Evolutionary conservation across 2,113 vertebrate species (phyloP).

Genomic region (Phaethornis superciliosus): DNA sequence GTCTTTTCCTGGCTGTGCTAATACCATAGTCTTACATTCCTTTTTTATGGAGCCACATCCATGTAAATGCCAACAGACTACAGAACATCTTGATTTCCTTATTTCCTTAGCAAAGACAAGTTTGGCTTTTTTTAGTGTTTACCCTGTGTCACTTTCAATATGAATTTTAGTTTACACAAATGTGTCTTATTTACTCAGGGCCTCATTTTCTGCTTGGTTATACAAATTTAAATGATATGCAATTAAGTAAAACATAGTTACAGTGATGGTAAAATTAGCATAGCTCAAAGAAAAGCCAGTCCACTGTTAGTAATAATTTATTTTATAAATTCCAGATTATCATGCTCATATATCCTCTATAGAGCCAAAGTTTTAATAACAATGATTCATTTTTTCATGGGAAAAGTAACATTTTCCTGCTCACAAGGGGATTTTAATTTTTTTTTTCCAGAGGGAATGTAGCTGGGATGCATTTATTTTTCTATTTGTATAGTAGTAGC

Average conservation of each 20-base stretch:
- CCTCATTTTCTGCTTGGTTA: conserved; percentile 38
- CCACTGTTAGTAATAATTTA: neutral
- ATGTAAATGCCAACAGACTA: neutral
- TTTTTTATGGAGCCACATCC: neutral
- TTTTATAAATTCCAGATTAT: conserved; percentile 25
- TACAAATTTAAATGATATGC: neutral
- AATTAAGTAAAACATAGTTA: neutral
- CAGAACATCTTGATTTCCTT: neutral
- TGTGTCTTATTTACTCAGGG: neutral
- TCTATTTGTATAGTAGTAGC: neutral
- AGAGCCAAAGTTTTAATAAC: conserved; percentile 13
- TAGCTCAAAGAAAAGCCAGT: neutral
- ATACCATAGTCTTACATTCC: neutral
- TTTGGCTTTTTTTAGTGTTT: conserved; percentile 6
- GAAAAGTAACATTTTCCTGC: neutral
- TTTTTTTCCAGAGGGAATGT: neutral
- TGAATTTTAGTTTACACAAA: neutral
- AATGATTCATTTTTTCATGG: neutral
- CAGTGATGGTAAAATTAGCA: neutral
- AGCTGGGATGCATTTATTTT: neutral
- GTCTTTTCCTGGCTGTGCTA: neutral
- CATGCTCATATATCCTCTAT: neutral
- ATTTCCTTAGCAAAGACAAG: conserved; percentile 10
- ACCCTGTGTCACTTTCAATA: conserved; percentile 14
- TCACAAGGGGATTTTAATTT: neutral